Evolutionary conservation across 1,140 invertebrate species (phyloP).

Genomic region (Heliothis subflexa): DNA sequence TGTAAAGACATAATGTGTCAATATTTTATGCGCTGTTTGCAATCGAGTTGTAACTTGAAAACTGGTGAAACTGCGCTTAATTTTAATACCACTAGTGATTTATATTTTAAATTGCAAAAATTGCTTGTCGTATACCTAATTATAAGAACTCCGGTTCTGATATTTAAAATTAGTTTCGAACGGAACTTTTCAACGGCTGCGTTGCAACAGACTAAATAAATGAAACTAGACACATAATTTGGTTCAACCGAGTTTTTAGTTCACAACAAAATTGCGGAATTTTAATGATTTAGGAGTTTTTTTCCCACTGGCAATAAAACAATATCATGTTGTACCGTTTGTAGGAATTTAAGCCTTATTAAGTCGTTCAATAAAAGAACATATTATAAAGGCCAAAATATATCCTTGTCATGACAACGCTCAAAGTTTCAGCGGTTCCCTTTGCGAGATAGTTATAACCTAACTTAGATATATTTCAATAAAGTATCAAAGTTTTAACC

Average conservation of each 20-base stretch:
- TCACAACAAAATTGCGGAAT: not conserved
- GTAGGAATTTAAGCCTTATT: not conserved
- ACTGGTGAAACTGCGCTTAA: slow-evolving; percentile 5
- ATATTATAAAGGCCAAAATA: not conserved
- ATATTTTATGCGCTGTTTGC: not conserved
- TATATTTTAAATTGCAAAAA: slow-evolving; percentile 38
- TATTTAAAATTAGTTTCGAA: slow-evolving; percentile 31
- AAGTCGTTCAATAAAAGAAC: not conserved
- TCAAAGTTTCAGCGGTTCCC: slow-evolving; percentile 32
- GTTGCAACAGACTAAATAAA: slow-evolving; percentile 5
- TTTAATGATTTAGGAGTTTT: not conserved
- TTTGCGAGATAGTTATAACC: slow-evolving; percentile 26
- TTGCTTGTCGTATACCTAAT: slow-evolving; percentile 9
- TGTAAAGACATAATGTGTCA: slow-evolving; percentile 3
- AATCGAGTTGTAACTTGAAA: not conserved
- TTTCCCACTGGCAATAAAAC: not conserved
- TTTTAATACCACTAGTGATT: slow-evolving; percentile 1
- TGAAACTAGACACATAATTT: not conserved
- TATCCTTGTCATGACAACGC: not conserved
- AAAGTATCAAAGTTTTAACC: slow-evolving; percentile 36
- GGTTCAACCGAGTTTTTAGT: not conserved
- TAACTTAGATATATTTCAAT: slow-evolving; percentile 34
- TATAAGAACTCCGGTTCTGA: slow-evolving; percentile 7
- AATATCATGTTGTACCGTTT: not conserved
- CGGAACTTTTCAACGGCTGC: slow-evolving; percentile 6